Conservation (phyloP, 2,888 invertebrate genomes). For the Frankliniella intonsa region DNA sequence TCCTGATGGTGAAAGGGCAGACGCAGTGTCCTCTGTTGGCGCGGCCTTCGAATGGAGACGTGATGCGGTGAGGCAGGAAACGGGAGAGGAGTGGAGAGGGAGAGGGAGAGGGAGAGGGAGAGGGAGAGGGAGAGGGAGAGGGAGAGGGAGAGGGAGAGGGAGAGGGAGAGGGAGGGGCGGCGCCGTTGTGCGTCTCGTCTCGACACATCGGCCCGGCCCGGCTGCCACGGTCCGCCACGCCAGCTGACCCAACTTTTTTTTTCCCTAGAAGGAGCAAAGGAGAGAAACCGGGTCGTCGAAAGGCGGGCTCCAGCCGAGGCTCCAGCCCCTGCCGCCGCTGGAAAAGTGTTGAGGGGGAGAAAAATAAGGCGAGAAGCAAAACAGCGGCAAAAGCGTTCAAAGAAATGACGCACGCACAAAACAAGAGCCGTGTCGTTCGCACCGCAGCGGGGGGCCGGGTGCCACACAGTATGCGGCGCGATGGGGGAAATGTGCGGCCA, state of each 20-base stretch:
- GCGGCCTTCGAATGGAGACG: too few relatives aligned
- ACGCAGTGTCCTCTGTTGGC: too few relatives aligned
- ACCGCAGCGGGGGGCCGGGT: too few relatives aligned
- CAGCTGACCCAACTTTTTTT: background rate
- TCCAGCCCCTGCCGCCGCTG: background rate
- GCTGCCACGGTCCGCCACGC: too few relatives aligned
- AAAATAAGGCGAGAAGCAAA: background rate
- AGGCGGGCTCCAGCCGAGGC: background rate
- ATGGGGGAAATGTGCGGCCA: too few relatives aligned
- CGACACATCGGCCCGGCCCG: too few relatives aligned
- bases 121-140: background rate
- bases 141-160: background rate
- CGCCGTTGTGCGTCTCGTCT: too few relatives aligned
- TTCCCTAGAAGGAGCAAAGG: background rate
- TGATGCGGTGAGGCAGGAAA: background rate
- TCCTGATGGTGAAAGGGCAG: background rate
- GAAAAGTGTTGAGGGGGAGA: background rate
- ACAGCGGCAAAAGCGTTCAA: background rate
- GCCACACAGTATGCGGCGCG: too few relatives aligned
- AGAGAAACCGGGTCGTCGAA: background rate
- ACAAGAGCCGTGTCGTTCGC: too few relatives aligned
- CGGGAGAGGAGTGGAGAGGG: background rate
- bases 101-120: background rate
- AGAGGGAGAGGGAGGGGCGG: background rate
- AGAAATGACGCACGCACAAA: too few relatives aligned